Evolutionary conservation across 2,113 vertebrate species (phyloP).

Genomic region (Catharus bicknelli): DNA sequence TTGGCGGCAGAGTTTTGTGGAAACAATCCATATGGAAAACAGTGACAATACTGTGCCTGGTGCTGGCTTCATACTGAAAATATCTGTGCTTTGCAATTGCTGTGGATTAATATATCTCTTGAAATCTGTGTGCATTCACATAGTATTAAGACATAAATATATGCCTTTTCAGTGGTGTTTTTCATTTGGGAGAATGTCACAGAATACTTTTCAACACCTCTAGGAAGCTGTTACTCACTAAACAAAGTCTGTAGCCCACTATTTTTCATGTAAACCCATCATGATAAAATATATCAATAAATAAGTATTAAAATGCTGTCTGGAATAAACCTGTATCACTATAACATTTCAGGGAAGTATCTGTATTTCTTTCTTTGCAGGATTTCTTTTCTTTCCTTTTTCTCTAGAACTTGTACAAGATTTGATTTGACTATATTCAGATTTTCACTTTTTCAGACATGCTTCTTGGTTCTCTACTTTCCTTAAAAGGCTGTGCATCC

Average conservation of each 20-base stretch:
- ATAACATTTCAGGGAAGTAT: slow-evolving; percentile 18
- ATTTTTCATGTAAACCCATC: slow-evolving; percentile 29
- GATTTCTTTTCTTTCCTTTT: slow-evolving; percentile 2
- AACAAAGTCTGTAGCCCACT: neutral
- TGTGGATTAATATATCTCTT: neutral
- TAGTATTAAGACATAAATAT: slow-evolving; percentile 19
- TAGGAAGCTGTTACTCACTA: slow-evolving; percentile 12
- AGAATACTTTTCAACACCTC: slow-evolving; percentile 14
- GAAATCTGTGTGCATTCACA: slow-evolving; percentile 10
- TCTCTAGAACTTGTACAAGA: slow-evolving; percentile 62
- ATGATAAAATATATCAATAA: slow-evolving; percentile 28
- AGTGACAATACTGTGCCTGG: neutral
- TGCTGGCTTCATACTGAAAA: neutral
- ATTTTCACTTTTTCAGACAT: slow-evolving; percentile 11
- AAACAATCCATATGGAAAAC: neutral
- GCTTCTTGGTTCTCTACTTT: slow-evolving; percentile 52
- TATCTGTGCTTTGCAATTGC: neutral
- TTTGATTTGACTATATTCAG: slow-evolving; percentile 45
- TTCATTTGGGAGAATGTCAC: neutral
- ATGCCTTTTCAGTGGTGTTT: neutral
- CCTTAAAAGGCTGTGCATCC: slow-evolving; percentile 36
- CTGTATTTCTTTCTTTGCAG: slow-evolving; percentile 41
- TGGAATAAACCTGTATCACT: slow-evolving; percentile 41
- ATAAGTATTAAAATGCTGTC: neutral
- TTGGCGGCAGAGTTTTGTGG: neutral